phyloP scores from a whole-genome alignment of 2,113 vertebrate genomes.

The Urocynchramus pylzowi region DNA sequence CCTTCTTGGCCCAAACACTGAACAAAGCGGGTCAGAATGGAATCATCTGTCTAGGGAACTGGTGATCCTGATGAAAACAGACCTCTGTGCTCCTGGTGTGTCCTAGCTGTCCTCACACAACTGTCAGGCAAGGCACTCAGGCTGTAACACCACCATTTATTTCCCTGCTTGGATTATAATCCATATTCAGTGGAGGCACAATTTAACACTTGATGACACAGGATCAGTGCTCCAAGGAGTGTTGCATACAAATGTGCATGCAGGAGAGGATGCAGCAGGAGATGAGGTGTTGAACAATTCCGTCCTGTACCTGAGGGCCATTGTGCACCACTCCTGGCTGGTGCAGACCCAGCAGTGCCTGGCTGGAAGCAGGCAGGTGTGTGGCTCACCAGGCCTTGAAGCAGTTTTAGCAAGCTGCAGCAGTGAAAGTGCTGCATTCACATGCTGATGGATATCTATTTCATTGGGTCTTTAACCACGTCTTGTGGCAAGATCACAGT shows the following conservation, averaged over 20 bases:
- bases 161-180: not conserved
- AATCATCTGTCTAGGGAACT: not conserved
- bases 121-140: not conserved
- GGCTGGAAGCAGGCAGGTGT: not conserved
- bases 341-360: not conserved
- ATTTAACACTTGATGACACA: not conserved
- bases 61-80: not conserved
- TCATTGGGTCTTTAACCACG: not conserved
- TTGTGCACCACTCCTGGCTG: not conserved
- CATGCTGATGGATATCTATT: not conserved
- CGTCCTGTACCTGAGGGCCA: not conserved
- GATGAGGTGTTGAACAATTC: not conserved
- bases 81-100: not conserved
- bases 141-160: not conserved
- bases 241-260: not conserved
- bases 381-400: not conserved
- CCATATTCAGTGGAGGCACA: not conserved
- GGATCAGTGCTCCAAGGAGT: not conserved
- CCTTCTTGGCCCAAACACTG: not conserved
- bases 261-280: not conserved
- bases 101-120: not conserved
- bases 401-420: not conserved
- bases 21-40: not conserved
- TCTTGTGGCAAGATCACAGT: not conserved
- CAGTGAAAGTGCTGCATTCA: not conserved